Conservation (phyloP, 2,888 invertebrate genomes). For the Unio delphinus region DNA sequence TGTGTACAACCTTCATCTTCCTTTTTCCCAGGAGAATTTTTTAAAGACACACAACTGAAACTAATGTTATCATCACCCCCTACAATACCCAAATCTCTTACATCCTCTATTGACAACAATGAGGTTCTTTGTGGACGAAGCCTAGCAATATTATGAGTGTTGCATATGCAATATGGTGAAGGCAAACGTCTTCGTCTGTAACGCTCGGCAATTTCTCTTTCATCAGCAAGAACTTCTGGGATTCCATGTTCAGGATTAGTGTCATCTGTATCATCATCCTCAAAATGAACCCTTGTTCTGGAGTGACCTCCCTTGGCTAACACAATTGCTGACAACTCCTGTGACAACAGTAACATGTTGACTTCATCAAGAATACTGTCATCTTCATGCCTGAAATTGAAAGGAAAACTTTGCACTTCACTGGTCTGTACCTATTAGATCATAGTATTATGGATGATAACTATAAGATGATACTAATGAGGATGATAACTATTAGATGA, state of each 20-base stretch:
- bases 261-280: slow-evolving; percentile 45
- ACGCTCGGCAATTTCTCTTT: slow-evolving; percentile 30
- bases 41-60: too few relatives aligned
- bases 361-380: slow-evolving; percentile 29
- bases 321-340: slow-evolving; percentile 15
- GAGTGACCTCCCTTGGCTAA: slow-evolving; percentile 10
- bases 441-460: too few relatives aligned
- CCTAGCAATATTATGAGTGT: slow-evolving; percentile 9
- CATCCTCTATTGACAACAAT: slow-evolving; percentile 5
- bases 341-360: slow-evolving; percentile 19
- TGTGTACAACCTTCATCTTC: too few relatives aligned
- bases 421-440: not conserved
- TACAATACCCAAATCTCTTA: too few relatives aligned
- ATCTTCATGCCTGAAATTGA: slow-evolving; percentile 9
- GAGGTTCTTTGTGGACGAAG: slow-evolving; percentile 34
- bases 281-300: slow-evolving; percentile 3
- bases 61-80: too few relatives aligned
- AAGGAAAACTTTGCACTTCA: not conserved
- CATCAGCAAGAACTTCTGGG: slow-evolving; percentile 20
- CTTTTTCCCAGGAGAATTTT: too few relatives aligned
- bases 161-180: slow-evolving; percentile 22
- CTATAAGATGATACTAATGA: too few relatives aligned
- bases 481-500: too few relatives aligned
- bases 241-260: slow-evolving; percentile 40
- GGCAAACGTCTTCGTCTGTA: slow-evolving; percentile 32